A percentile compares a stretch with the other conserved stretches of the same genome.
Evolutionary conservation across 2,113 vertebrate genomes (phyloP).

Genomic region (Percopsis transmontana): DNA sequence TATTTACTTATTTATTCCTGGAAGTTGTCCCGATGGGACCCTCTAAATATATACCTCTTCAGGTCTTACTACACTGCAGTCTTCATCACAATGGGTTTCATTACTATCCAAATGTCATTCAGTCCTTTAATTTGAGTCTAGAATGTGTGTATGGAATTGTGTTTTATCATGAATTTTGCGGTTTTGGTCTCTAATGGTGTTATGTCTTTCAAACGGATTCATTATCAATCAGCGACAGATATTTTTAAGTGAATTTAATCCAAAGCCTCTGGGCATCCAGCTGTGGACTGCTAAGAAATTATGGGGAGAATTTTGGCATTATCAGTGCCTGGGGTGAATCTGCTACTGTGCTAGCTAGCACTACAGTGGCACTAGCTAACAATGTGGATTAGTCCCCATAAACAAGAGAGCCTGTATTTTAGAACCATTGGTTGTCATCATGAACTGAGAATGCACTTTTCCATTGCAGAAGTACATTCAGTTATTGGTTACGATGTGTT

Average conservation of each 20-base stretch:
- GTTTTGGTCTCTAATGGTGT: neutral
- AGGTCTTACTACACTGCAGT: conserved; percentile 1
- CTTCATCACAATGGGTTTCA: too few relatives aligned
- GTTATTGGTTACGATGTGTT: conserved; percentile 5
- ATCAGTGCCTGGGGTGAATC: conserved; percentile 56
- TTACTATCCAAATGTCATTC: neutral
- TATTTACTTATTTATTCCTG: too few relatives aligned
- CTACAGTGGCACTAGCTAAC: conserved; percentile 7
- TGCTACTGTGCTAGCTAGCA: conserved; percentile 16
- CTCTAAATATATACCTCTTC: neutral
- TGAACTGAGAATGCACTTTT: neutral
- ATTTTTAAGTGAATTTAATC: conserved; percentile 9
- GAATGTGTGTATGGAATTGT: conserved; percentile 43
- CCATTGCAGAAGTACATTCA: conserved; percentile 2
- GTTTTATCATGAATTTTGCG: neutral
- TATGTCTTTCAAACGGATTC: conserved; percentile 19
- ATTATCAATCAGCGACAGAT: conserved; percentile 12
- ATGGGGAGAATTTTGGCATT: conserved; percentile 26
- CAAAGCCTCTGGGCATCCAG: conserved; percentile 4
- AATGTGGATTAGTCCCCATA: neutral
- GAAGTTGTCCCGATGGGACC: neutral
- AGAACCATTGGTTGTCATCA: conserved; percentile 8
- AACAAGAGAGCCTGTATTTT: neutral
- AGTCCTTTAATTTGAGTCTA: conserved; percentile 19
- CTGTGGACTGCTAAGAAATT: conserved; percentile 5